These are phyloP conservation scores for Acanthosepion lycidas DNA, from an alignment of 2,888 invertebrate genomes.

Conservation along the genomic window DNA sequence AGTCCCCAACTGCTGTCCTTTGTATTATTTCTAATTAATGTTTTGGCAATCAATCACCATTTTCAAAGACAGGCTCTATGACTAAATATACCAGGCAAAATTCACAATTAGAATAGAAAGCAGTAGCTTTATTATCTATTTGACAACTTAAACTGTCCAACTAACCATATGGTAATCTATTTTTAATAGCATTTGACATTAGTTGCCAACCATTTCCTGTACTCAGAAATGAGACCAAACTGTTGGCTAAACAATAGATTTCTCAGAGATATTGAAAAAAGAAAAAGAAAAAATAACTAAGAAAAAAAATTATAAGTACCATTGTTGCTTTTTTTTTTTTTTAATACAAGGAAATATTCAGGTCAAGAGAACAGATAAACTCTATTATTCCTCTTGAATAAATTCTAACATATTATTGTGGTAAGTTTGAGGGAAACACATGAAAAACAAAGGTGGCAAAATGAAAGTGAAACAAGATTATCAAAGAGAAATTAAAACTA, in stretches of 20 bases:
- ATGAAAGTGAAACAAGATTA: conserved; percentile 13
- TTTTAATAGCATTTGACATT: background rate
- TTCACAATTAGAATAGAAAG: background rate
- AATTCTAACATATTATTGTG: background rate
- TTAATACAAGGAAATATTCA: background rate
- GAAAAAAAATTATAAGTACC: background rate
- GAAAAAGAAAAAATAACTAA: background rate
- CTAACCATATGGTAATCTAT: background rate
- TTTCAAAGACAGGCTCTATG: background rate
- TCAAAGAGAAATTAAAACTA: background rate
- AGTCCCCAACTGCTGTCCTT: background rate
- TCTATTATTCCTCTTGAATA: background rate
- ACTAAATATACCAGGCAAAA: background rate
- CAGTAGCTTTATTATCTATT: background rate
- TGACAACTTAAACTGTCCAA: background rate
- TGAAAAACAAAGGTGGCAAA: background rate
- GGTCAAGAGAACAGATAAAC: background rate
- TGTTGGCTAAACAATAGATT: background rate
- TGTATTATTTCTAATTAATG: background rate
- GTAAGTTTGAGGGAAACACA: background rate
- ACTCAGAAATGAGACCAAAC: background rate
- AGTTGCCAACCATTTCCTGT: conserved; percentile 2
- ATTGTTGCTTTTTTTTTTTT: background rate
- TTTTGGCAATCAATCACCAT: background rate
- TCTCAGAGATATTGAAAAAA: background rate